Percentiles rank a stretch among this genome's conserved stretches.
These are phyloP conservation scores for Patella depressa DNA, from an alignment of 2,888 invertebrate species.

Conservation along the genomic window DNA sequence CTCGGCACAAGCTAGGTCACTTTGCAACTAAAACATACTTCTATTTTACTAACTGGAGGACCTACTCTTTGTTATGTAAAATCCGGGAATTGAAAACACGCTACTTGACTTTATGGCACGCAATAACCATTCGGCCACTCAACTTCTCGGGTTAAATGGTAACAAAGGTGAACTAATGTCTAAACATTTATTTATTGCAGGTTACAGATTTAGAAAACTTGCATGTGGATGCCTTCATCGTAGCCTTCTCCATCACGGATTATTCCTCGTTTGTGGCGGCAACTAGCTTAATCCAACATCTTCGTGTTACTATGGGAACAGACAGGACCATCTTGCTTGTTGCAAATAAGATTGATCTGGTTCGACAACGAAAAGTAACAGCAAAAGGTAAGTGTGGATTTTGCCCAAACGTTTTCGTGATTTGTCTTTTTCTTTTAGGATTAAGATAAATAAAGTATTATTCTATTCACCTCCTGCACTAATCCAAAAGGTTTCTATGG, in stretches of 20 bases:
- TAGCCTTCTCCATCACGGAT: conserved; percentile 91
- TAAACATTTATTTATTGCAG: conserved; percentile 17
- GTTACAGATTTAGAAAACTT: conserved; percentile 63
- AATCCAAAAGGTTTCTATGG: too few species aligned
- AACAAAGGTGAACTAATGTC: background rate
- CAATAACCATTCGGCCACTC: too few species aligned
- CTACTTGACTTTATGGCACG: too few species aligned
- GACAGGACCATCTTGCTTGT: conserved; percentile 91
- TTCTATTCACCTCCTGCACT: too few species aligned
- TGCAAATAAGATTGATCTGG: conserved; percentile 94
- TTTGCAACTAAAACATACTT: too few species aligned
- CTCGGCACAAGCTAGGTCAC: too few species aligned
- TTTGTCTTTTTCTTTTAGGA: too few species aligned
- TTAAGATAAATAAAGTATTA: too few species aligned
- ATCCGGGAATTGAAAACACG: too few species aligned
- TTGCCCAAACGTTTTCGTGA: background rate
- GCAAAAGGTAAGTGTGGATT: conserved; percentile 80
- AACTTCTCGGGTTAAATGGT: too few species aligned
- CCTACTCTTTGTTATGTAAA: too few species aligned
- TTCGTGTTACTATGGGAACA: conserved; percentile 85
- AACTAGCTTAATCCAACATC: conserved; percentile 86
- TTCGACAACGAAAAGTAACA: conserved; percentile 86
- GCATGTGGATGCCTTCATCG: conserved; percentile 87
- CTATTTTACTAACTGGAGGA: too few species aligned
- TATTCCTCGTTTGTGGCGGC: conserved; percentile 85